A percentile compares a stretch with the other conserved stretches of the same genome.
Evolutionary conservation across 2,113 vertebrate species (phyloP).

Genomic region (Gallinago paraguaiae): DNA sequence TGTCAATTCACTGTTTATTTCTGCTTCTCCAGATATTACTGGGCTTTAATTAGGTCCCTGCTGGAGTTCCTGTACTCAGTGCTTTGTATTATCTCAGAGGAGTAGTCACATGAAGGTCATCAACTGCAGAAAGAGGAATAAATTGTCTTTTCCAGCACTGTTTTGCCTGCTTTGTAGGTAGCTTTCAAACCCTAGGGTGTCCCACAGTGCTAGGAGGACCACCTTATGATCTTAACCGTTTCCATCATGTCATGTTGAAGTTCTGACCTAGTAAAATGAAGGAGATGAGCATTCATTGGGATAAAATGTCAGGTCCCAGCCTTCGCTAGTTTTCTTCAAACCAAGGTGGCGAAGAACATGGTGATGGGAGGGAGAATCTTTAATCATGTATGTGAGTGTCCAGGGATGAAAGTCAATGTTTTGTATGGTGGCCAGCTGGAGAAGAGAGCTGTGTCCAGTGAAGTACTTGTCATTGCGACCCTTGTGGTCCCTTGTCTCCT

Average conservation of each 20-base stretch:
- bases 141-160: not conserved
- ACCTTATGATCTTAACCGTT: not conserved
- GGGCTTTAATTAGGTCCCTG: not conserved
- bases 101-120: not conserved
- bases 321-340: not conserved
- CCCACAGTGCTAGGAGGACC: not conserved
- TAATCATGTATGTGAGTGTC: not conserved
- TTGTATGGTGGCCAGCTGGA: not conserved
- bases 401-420: not conserved
- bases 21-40: not conserved
- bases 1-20: not conserved
- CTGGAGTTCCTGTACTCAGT: not conserved
- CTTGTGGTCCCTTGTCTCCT: not conserved
- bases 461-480: not conserved
- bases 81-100: not conserved
- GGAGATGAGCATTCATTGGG: not conserved
- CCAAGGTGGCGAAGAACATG: not conserved
- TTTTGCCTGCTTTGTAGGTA: not conserved
- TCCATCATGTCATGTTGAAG: not conserved
- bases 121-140: not conserved
- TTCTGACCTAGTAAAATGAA: not conserved
- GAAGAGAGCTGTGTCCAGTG: not conserved
- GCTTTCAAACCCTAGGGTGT: not conserved
- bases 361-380: not conserved
- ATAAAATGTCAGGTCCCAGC: not conserved